phyloP scores from a whole-genome alignment of 2,113 vertebrate species.

The Ahaetulla prasina region DNA sequence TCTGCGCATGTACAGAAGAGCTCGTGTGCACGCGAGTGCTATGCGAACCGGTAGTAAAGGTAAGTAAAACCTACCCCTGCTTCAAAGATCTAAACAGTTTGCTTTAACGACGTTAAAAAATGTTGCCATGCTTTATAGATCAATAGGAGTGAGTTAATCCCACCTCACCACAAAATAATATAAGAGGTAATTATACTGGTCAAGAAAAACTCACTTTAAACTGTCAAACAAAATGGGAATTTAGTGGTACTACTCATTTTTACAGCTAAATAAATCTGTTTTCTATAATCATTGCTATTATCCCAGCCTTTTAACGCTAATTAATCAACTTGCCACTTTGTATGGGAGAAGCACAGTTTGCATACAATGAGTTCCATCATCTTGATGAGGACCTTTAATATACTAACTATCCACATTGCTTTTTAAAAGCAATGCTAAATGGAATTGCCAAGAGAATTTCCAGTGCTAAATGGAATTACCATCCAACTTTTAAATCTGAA shows the following conservation, averaged over 20 bases:
- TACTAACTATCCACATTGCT: neutral
- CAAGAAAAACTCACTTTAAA: slow-evolving; percentile 57
- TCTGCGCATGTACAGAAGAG: too few relatives aligned
- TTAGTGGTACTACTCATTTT: slow-evolving; percentile 46
- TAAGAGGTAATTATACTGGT: slow-evolving; percentile 47
- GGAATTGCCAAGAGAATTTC: neutral
- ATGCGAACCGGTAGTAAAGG: too few relatives aligned
- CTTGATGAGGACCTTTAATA: neutral
- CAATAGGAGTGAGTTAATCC: slow-evolving; percentile 38
- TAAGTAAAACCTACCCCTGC: too few relatives aligned
- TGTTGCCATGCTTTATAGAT: slow-evolving; percentile 35
- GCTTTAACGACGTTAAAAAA: slow-evolving; percentile 16
- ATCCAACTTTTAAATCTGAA: neutral
- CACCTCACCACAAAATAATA: slow-evolving; percentile 50
- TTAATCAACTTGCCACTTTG: slow-evolving; percentile 35
- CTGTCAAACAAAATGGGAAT: slow-evolving; percentile 48
- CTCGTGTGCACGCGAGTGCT: too few relatives aligned
- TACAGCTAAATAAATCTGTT: slow-evolving; percentile 47
- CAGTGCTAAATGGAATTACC: neutral
- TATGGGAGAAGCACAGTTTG: slow-evolving; percentile 24
- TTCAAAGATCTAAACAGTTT: neutral
- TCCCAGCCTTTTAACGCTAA: slow-evolving; percentile 51
- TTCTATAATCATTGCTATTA: slow-evolving; percentile 49
- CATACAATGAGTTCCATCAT: neutral
- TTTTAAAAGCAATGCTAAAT: neutral